phyloP scores from a whole-genome alignment of 2,888 invertebrate species.

The Odiellus spinosus region DNA sequence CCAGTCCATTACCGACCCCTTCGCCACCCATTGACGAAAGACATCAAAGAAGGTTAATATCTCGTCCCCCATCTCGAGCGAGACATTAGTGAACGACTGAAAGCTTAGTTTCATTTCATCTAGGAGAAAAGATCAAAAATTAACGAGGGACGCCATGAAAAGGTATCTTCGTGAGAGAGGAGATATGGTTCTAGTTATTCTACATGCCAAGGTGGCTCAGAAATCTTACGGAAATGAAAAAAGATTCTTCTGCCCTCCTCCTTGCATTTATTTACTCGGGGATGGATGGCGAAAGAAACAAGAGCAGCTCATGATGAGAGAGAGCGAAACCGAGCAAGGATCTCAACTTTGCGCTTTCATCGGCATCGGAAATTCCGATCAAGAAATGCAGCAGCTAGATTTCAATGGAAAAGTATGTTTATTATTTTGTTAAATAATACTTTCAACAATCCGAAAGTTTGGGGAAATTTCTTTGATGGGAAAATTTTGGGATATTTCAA shows the following conservation, averaged over 20 bases:
- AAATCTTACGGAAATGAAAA: conserved; percentile 99
- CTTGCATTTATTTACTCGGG: conserved; percentile 96
- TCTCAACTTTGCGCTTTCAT: conserved; percentile 96
- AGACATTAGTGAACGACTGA: neutral
- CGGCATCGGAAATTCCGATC: conserved; percentile 94
- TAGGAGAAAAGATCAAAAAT: conserved; percentile 26
- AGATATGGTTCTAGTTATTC: conserved; percentile 88
- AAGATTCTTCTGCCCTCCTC: conserved; percentile 98
- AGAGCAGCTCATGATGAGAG: conserved; percentile 54
- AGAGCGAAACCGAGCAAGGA: conserved; percentile 69
- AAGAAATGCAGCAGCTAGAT: conserved; percentile 97
- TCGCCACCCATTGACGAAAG: conserved; percentile 29
- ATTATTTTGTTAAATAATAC: no score
- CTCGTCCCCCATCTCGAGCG: neutral
- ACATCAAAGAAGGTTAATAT: conserved; percentile 12
- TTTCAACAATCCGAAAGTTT: no score
- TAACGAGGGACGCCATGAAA: conserved; percentile 69
- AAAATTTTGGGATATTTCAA: neutral
- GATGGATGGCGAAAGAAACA: conserved; percentile 93
- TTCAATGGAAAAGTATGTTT: conserved; percentile 76
- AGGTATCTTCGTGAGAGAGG: conserved; percentile 75
- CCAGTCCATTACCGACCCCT: conserved; percentile 44
- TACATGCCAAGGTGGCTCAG: conserved; percentile 99
- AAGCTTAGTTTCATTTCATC: conserved; percentile 21
- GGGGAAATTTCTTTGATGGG: conserved; percentile 11